Percentiles rank a stretch among this genome's conserved stretches.
phyloP scores from a whole-genome alignment of 2,888 invertebrate genomes.

The Phasia obesa region DNA sequence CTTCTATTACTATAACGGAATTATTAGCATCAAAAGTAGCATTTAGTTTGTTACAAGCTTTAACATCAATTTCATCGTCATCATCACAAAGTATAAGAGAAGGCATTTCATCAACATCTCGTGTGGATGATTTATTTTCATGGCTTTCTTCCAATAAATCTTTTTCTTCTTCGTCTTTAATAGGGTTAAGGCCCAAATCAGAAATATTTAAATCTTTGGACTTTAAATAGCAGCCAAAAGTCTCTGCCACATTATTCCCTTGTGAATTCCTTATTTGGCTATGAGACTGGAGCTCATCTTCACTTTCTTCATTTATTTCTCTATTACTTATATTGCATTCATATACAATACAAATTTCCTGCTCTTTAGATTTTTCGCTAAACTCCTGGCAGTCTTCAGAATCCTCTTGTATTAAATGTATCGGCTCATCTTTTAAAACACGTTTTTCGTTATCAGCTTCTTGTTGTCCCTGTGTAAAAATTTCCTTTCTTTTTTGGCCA shows the following conservation, averaged over 20 bases:
- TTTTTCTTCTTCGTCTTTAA: slow-evolving; percentile 57
- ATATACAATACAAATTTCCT: slow-evolving; percentile 22
- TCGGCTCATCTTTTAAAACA: not conserved
- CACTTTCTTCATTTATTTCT: slow-evolving; percentile 8
- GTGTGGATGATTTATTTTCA: not conserved
- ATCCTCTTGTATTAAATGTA: slow-evolving; percentile 36
- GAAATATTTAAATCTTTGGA: slow-evolving; percentile 68
- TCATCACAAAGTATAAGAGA: slow-evolving; percentile 71
- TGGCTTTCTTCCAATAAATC: not conserved
- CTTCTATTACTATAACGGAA: slow-evolving; percentile 10
- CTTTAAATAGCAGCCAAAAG: slow-evolving; percentile 68
- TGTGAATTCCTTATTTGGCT: not conserved
- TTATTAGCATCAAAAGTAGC: slow-evolving; percentile 60
- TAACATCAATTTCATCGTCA: not conserved
- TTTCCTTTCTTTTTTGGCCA: not conserved
- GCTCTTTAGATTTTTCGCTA: not conserved
- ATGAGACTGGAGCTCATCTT: not conserved
- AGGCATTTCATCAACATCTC: slow-evolving; percentile 73
- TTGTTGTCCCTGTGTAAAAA: not conserved
- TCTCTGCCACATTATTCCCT: not conserved
- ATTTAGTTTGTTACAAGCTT: slow-evolving; percentile 20
- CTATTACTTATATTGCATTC: slow-evolving; percentile 18
- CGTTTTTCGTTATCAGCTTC: not conserved
- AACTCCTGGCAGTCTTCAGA: slow-evolving; percentile 2
- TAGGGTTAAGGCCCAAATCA: slow-evolving; percentile 74